Percentiles rank a stretch among this genome's conserved stretches.
Conservation (phyloP, 1,140 invertebrate species). For the Saccostrea echinata region DNA sequence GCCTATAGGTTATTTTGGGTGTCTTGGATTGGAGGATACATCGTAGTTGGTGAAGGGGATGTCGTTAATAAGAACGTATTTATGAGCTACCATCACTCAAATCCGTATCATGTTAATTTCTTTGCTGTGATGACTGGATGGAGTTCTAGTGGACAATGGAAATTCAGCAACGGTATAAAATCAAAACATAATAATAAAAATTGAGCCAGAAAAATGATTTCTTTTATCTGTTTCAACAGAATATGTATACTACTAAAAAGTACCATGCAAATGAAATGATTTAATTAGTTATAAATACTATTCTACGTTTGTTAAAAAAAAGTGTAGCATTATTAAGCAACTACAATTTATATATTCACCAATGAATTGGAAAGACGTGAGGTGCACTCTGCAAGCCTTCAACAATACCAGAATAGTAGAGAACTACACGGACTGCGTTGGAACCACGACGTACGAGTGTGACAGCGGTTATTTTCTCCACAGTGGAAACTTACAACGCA, state of each 20-base stretch:
- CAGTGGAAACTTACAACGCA: background rate
- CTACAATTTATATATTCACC: background rate
- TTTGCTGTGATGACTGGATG: conserved; percentile 66
- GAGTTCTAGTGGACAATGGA: conserved; percentile 64
- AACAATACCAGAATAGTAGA: background rate
- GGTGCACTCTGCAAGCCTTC: background rate
- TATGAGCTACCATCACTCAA: conserved; percentile 57
- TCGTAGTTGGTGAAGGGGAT: conserved; percentile 58
- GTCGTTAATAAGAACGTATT: conserved; percentile 54
- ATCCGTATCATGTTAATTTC: conserved; percentile 60
- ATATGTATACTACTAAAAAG: no score
- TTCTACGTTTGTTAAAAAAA: no score
- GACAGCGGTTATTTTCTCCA: background rate
- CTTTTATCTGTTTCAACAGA: no score
- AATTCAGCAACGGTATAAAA: conserved; percentile 50
- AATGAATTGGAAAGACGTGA: background rate
- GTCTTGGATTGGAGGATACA: conserved; percentile 57
- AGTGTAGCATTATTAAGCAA: no score
- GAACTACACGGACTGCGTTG: background rate
- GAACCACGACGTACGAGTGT: background rate
- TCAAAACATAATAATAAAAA: background rate
- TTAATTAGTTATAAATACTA: no score
- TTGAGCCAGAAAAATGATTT: no score
- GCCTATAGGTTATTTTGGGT: conserved; percentile 65
- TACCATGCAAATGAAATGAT: no score